Evolutionary conservation across 1,140 invertebrate genomes (phyloP), one percentile per base, ranked within the genome.

Genomic region (Gryon sp.): DNA sequence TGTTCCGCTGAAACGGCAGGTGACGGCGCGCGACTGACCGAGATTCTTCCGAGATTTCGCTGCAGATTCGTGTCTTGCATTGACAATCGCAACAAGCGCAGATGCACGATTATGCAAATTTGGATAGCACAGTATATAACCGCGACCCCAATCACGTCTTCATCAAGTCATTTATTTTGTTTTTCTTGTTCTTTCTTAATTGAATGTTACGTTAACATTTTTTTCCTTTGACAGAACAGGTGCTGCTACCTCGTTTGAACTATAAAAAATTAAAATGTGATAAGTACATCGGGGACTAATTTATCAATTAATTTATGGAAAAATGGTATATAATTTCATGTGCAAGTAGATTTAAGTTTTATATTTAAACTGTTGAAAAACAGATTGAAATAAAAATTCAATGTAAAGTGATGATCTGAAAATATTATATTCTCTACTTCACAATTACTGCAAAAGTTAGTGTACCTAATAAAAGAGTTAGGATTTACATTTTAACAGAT

Each of bases 11-110:
- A 34, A 46, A 43, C 38, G 46, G 59, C 78, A 80, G 78, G 75
- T 77, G 78, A 72, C 41, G 59, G 59, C 53, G 50, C 48, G 32
- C 62, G 55, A 48, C 41, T 72, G 60, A 75, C 75, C 70, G 78
- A 74, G 74, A 80, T 77, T 77, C 68, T 11, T 28, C 46, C 38
- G 43, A 57, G 76, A 70, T 78, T 74, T 78, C 60, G 75, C 65
- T 32, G 55, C 62, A 11, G 15, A 50, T 12, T 60, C 46, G 41
- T 43, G 53, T 15, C 26, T 22, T 16, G 32, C 32, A 59, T 69
- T 19, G 52, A 48, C 41, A 41, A 59, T 32, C 45, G 36, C 30
- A 16, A 1, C 18, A 9, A 20, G 22, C 12, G 41, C 70, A 75
- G 70, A 78, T 74, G 70, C 60, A 26, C 43, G 46, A 57, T 62